These are phyloP conservation scores for Drosophila tsacasi DNA, from an alignment of 1,140 invertebrate genomes.

Conservation along the genomic window DNA sequence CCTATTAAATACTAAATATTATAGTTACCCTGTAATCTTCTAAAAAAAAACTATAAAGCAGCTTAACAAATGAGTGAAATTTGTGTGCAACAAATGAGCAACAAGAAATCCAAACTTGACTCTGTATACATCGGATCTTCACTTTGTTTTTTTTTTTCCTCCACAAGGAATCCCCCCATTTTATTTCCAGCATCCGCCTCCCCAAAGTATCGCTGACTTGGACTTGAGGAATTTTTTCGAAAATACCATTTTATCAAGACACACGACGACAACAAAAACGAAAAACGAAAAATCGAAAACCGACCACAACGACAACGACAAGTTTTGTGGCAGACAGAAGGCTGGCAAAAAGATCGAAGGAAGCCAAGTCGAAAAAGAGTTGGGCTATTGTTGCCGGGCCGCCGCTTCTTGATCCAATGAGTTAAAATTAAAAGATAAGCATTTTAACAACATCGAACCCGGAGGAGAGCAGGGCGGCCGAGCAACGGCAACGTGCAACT, in stretches of 20 bases:
- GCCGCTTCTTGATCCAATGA: conserved; percentile 79
- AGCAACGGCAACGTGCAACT: conserved; percentile 73
- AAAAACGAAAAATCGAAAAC: conserved; percentile 9
- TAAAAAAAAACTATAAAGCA: background rate
- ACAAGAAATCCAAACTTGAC: conserved; percentile 64
- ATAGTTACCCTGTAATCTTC: background rate
- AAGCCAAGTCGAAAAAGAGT: conserved; percentile 37
- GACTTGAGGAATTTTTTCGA: conserved; percentile 76
- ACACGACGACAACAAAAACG: conserved; percentile 64
- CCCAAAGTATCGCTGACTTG: conserved; percentile 62
- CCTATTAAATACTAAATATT: background rate
- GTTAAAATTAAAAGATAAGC: conserved; percentile 85
- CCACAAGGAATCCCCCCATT: background rate
- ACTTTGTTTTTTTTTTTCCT: background rate
- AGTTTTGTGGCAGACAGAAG: conserved; percentile 67
- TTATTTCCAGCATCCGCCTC: conserved; percentile 43
- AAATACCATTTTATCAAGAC: conserved; percentile 83
- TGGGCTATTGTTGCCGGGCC: conserved; percentile 65
- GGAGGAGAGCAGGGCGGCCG: conserved; percentile 41
- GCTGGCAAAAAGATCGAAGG: conserved; percentile 42
- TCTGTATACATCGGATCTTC: conserved; percentile 29
- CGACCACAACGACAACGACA: conserved; percentile 50
- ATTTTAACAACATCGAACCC: conserved; percentile 77
- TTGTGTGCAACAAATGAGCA: conserved; percentile 78
- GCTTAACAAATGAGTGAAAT: conserved; percentile 66